A percentile compares a stretch with the other conserved stretches of the same genome.
These are phyloP conservation scores for Melangyna quadrimaculata DNA, from an alignment of 2,888 invertebrate genomes.

Conservation along the genomic window DNA sequence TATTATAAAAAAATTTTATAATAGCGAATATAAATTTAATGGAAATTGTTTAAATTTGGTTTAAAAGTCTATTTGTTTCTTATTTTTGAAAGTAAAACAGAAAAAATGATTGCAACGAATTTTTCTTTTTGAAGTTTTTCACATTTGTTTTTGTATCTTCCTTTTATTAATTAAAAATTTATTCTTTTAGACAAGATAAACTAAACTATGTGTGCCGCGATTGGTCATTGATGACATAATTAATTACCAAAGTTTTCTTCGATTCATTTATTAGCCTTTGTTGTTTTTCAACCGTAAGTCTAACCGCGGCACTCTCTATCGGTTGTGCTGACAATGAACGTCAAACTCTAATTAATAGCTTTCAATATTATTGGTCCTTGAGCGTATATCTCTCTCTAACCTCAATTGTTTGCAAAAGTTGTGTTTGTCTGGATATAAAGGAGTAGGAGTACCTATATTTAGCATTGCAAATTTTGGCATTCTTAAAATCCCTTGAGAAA, in stretches of 20 bases:
- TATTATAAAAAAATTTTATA: too few relatives aligned
- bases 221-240: background rate
- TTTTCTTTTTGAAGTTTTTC: background rate
- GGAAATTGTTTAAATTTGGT: background rate
- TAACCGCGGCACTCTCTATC: background rate
- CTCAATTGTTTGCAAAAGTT: constrained; percentile 6
- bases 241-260: background rate
- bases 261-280: background rate
- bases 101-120: background rate
- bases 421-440: background rate
- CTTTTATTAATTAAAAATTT: background rate
- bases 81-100: too few relatives aligned
- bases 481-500: background rate
- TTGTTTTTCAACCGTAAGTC: background rate
- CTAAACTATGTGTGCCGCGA: background rate
- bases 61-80: too few relatives aligned
- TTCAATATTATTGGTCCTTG: background rate
- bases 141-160: too few relatives aligned
- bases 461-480: background rate
- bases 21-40: too few relatives aligned
- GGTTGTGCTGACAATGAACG: background rate
- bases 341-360: constrained; percentile 1
- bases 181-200: background rate
- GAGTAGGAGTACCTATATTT: background rate
- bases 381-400: background rate